These are phyloP conservation scores for Taphrorychus bicolor DNA, from an alignment of 2,888 invertebrate genomes.

Conservation along the genomic window DNA sequence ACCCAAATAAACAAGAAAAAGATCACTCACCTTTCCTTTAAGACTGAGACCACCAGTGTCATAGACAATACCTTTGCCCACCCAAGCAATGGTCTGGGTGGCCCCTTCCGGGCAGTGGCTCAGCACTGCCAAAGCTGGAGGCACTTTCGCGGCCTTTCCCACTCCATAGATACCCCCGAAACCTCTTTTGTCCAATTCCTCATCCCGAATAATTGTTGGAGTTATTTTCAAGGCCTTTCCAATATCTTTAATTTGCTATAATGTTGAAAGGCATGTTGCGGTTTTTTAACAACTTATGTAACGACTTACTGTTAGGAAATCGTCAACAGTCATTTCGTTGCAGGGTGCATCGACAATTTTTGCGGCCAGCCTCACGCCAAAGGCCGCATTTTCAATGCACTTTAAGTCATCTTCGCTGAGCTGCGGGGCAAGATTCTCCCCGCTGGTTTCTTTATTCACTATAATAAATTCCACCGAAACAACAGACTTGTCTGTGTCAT, in stretches of 20 bases:
- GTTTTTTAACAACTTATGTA: no score
- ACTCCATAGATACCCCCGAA: slow-evolving; percentile 91
- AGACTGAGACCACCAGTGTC: slow-evolving; percentile 94
- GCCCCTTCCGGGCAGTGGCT: slow-evolving; percentile 70
- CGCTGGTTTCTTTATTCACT: slow-evolving; percentile 48
- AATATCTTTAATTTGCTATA: slow-evolving; percentile 65
- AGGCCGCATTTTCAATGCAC: slow-evolving; percentile 66
- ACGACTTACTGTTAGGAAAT: slow-evolving; percentile 74
- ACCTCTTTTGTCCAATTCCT: slow-evolving; percentile 76
- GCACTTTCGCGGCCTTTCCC: slow-evolving; percentile 75
- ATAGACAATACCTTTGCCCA: slow-evolving; percentile 94
- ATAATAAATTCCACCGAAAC: slow-evolving; percentile 66
- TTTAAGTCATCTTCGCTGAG: slow-evolving; percentile 64
- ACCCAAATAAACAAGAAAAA: neutral
- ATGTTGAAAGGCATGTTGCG: neutral
- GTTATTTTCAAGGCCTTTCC: slow-evolving; percentile 70
- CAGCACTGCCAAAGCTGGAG: slow-evolving; percentile 71
- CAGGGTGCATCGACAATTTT: slow-evolving; percentile 86
- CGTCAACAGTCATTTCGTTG: slow-evolving; percentile 82
- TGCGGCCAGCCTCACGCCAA: slow-evolving; percentile 76
- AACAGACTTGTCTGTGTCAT: slow-evolving; percentile 55
- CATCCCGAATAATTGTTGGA: slow-evolving; percentile 78
- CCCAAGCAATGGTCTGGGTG: slow-evolving; percentile 77
- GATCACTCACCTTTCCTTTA: slow-evolving; percentile 74
- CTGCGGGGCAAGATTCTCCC: slow-evolving; percentile 17